phyloP scores from a whole-genome alignment of 2,888 invertebrate genomes.

The Tryphoninae sp. region DNA sequence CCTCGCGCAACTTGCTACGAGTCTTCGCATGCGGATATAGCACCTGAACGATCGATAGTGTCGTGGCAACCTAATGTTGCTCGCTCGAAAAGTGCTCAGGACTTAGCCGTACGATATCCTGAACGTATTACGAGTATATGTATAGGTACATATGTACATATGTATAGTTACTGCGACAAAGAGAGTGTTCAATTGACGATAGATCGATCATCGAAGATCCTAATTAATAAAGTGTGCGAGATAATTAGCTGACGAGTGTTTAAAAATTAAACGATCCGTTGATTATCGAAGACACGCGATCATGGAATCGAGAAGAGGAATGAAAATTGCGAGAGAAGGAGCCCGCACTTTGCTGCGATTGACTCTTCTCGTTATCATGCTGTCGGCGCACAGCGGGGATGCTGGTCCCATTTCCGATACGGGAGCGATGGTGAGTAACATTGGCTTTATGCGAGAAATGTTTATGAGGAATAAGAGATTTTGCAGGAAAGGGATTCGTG shows the following conservation, averaged over 20 bases:
- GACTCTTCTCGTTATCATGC: conserved; percentile 60
- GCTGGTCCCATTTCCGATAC: conserved; percentile 70
- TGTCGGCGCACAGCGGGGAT: conserved; percentile 61
- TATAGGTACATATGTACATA: background rate
- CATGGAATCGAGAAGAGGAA: conserved; percentile 56
- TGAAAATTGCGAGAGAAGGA: conserved; percentile 7
- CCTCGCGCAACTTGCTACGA: conserved; percentile 19
- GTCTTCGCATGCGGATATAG: conserved; percentile 37
- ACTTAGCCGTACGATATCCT: conserved; percentile 10
- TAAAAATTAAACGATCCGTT: background rate
- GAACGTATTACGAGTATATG: background rate
- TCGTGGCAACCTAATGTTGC: conserved; percentile 76
- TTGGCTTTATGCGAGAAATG: background rate
- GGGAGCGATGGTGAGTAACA: conserved; percentile 76
- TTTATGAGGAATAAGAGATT: too few relatives aligned
- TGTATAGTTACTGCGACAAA: background rate
- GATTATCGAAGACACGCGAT: conserved; percentile 20
- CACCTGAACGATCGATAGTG: conserved; percentile 73
- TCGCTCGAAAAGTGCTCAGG: conserved; percentile 61
- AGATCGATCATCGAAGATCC: conserved; percentile 11
- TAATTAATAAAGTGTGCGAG: background rate
- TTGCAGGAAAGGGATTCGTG: too few relatives aligned
- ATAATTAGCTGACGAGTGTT: conserved; percentile 32
- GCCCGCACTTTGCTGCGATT: conserved; percentile 37
- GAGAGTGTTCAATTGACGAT: conserved; percentile 9